Percentiles rank a stretch among this genome's conserved stretches.
phyloP scores from a whole-genome alignment of 2,113 vertebrate genomes.

The Notothenia rossii region DNA sequence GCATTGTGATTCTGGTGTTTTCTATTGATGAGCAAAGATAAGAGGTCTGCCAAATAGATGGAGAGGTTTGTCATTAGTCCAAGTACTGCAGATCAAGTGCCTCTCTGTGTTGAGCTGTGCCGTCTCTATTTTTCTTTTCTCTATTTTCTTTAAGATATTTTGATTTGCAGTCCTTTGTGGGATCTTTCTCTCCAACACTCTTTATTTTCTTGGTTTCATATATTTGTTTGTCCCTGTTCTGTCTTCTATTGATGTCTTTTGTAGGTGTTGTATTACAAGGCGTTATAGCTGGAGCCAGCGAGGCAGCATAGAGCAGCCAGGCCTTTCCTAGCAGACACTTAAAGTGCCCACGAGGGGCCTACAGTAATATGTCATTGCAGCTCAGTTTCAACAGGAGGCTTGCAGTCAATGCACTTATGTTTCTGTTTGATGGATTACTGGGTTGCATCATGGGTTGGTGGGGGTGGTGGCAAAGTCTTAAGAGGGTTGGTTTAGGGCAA shows the following conservation, averaged over 20 bases:
- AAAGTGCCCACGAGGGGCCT: conserved; percentile 62
- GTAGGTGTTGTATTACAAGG: conserved; percentile 35
- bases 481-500: conserved; percentile 65
- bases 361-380: conserved; percentile 69
- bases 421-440: conserved; percentile 75
- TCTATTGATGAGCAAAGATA: conserved; percentile 27
- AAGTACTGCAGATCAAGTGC: conserved; percentile 50
- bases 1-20: conserved; percentile 16
- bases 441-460: conserved; percentile 64
- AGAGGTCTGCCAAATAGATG: conserved; percentile 31
- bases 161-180: conserved; percentile 16
- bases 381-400: conserved; percentile 70
- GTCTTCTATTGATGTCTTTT: conserved; percentile 34
- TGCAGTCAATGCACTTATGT: conserved; percentile 70
- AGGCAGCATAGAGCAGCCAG: conserved; percentile 45
- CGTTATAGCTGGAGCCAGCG: conserved; percentile 7
- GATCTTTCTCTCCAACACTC: conserved; percentile 23
- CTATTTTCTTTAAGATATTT: conserved; percentile 20
- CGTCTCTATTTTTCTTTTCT: conserved; percentile 2
- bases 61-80: conserved; percentile 57
- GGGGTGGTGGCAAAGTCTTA: conserved; percentile 33
- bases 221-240: conserved; percentile 13
- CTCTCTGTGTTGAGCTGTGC: conserved; percentile 25
- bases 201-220: conserved; percentile 9
- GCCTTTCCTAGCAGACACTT: conserved; percentile 52